Percentiles rank a stretch among this genome's conserved stretches.
These are phyloP conservation scores for Clarias platycephalus DNA, from an alignment of 2,797 vertebrate species.

Conservation along the genomic window DNA sequence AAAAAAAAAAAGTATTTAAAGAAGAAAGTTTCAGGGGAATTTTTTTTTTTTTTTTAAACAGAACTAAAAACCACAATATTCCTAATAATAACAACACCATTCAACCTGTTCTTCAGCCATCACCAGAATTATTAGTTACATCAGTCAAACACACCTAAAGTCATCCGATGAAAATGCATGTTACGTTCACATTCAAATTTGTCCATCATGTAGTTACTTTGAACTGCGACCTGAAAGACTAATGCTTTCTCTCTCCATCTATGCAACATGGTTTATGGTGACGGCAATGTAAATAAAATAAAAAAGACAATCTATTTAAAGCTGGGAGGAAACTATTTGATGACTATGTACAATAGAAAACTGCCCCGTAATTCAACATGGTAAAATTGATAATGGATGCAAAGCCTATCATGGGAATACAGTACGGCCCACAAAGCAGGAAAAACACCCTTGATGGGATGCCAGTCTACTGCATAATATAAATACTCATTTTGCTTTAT, in stretches of 20 bases:
- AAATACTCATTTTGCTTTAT: background rate
- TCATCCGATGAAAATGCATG: background rate
- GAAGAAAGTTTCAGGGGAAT: background rate
- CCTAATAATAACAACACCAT: background rate
- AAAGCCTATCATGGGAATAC: background rate
- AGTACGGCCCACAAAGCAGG: background rate
- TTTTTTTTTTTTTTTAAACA: too few species aligned
- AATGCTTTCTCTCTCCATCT: background rate
- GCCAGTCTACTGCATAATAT: background rate
- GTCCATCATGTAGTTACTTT: background rate
- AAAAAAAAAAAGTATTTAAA: background rate
- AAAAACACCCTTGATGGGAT: background rate
- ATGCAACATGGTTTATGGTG: background rate
- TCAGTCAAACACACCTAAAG: conserved; percentile 7
- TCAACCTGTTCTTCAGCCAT: background rate
- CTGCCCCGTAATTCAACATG: background rate
- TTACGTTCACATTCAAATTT: background rate
- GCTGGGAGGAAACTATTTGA: background rate
- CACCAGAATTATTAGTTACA: conserved; percentile 7
- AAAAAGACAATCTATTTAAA: background rate
- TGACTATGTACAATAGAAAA: background rate
- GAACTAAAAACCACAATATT: background rate
- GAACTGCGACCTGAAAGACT: background rate
- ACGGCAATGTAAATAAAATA: background rate
- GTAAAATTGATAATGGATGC: too few species aligned